Conservation (phyloP, 2,888 invertebrate genomes). For the Brenthis daphne region DNA sequence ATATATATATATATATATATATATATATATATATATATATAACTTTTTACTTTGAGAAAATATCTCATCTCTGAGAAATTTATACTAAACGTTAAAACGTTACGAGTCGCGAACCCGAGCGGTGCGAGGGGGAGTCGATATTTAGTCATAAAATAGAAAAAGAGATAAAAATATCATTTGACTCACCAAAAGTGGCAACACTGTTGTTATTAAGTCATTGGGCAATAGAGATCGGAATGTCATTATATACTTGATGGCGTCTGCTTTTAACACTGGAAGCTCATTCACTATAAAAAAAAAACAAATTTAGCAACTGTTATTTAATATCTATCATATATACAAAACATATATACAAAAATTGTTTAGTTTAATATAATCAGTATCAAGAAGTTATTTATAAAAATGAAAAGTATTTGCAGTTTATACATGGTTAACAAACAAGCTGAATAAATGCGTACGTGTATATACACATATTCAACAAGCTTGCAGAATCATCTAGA, state of each 20-base stretch:
- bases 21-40: too few relatives aligned
- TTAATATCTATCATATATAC: too few relatives aligned
- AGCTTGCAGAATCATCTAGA: too few relatives aligned
- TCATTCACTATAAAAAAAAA: slow-evolving; percentile 85
- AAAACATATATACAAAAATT: too few relatives aligned
- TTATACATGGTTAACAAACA: too few relatives aligned
- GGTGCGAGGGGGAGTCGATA: not conserved
- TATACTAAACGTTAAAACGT: not conserved
- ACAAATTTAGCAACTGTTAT: too few relatives aligned
- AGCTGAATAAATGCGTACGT: too few relatives aligned
- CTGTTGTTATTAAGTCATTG: slow-evolving; percentile 86
- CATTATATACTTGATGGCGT: slow-evolving; percentile 97
- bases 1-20: too few relatives aligned
- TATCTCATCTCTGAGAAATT: not conserved
- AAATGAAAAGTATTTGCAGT: too few relatives aligned
- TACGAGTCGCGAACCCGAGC: not conserved
- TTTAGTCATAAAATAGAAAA: not conserved
- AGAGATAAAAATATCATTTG: not conserved
- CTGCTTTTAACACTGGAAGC: slow-evolving; percentile 96
- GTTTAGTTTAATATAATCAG: too few relatives aligned
- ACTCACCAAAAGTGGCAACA: slow-evolving; percentile 87
- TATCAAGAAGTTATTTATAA: too few relatives aligned
- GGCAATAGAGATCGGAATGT: slow-evolving; percentile 96
- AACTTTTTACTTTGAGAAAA: not conserved
- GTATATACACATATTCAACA: too few relatives aligned